A percentile compares a stretch with the other conserved stretches of the same genome.
These are phyloP conservation scores for Mormyrus hasselquistii DNA, from an alignment of 2,797 vertebrate genomes.

Conservation along the genomic window DNA sequence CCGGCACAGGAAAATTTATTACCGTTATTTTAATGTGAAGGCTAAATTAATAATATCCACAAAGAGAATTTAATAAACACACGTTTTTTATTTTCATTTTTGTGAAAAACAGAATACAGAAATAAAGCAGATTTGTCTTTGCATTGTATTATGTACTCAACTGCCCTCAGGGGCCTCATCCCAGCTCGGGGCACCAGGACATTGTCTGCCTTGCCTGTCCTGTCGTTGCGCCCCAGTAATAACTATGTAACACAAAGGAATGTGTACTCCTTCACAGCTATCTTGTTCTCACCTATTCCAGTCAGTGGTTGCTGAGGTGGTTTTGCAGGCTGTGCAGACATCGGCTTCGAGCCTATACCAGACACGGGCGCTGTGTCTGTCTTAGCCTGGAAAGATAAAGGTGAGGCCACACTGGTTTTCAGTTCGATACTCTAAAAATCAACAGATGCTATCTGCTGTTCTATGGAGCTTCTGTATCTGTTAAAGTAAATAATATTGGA, in stretches of 20 bases:
- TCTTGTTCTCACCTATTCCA: slow-evolving; percentile 64
- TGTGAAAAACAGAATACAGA: not conserved
- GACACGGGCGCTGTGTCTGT: slow-evolving; percentile 59
- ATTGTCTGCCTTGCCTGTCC: not conserved
- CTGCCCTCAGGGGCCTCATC: not conserved
- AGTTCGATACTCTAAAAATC: not conserved
- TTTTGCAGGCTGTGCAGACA: slow-evolving; percentile 62
- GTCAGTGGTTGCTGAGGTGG: slow-evolving; percentile 64
- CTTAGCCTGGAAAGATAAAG: slow-evolving; percentile 62
- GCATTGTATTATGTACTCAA: not conserved
- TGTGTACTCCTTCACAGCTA: not conserved
- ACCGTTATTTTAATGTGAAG: not conserved
- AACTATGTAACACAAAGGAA: not conserved
- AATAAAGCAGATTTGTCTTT: not conserved
- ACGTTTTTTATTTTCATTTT: not conserved
- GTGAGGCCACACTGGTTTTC: not conserved
- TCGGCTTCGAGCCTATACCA: slow-evolving; percentile 61
- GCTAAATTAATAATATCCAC: not conserved
- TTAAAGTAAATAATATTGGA: not conserved
- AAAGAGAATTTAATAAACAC: not conserved
- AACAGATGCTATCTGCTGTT: not conserved
- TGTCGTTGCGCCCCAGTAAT: not conserved
- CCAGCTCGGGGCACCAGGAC: not conserved
- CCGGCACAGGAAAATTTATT: not conserved
- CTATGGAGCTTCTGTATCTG: not conserved